Conservation (phyloP, 2,888 invertebrate species). For the Piscicola geometra region DNA sequence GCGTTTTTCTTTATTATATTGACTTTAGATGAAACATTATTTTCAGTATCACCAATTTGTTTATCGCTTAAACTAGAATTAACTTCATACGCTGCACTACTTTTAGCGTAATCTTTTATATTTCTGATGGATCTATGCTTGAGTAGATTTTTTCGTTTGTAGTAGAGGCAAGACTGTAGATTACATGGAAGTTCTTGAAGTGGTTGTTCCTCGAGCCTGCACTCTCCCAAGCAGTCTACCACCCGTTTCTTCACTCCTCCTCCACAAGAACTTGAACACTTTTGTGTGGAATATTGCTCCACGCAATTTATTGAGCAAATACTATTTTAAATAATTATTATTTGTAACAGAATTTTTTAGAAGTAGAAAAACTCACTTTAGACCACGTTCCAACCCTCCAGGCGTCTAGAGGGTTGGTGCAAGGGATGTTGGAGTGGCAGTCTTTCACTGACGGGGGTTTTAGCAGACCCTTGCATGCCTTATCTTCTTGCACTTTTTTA, state of each 20-base stretch:
- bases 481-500: slow-evolving; percentile 65
- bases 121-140: background rate
- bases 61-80: too few relatives aligned
- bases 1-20: too few relatives aligned
- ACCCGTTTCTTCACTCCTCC: slow-evolving; percentile 69
- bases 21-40: background rate
- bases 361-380: slow-evolving; percentile 45
- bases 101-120: background rate
- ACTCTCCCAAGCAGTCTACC: background rate
- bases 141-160: background rate
- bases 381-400: slow-evolving; percentile 51
- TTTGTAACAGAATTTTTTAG: too few relatives aligned
- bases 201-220: background rate
- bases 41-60: too few relatives aligned
- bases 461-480: slow-evolving; percentile 65
- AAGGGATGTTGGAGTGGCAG: slow-evolving; percentile 50
- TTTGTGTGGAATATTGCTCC: too few relatives aligned
- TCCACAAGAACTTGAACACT: slow-evolving; percentile 76
- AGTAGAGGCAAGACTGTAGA: background rate
- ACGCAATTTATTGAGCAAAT: too few relatives aligned
- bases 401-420: slow-evolving; percentile 46
- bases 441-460: slow-evolving; percentile 65
- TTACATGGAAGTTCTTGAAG: background rate
- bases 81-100: too few relatives aligned
- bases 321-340: too few relatives aligned